Percentiles rank a stretch among this genome's conserved stretches.
Evolutionary conservation across 2,113 vertebrate species (phyloP).

Genomic region (Myotis lucifugus): DNA sequence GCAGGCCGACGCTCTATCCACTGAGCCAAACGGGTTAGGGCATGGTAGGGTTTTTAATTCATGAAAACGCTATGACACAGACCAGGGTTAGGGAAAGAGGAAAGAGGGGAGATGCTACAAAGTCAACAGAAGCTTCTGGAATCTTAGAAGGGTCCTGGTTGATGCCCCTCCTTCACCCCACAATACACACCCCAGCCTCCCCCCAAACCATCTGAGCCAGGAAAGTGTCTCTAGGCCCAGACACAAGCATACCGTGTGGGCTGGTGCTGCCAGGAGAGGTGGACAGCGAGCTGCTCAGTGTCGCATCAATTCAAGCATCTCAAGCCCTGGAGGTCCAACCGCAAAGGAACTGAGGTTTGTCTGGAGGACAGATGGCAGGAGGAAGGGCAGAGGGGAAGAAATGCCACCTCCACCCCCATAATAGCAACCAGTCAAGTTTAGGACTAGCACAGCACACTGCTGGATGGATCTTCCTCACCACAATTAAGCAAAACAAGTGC

Average conservation of each 20-base stretch:
- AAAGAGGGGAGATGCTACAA: background rate
- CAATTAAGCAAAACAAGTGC: background rate
- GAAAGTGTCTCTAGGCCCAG: background rate
- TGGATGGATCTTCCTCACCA: background rate
- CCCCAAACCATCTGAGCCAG: background rate
- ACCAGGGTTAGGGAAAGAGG: background rate
- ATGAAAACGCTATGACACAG: background rate
- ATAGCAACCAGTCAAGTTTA: background rate
- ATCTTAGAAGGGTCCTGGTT: background rate
- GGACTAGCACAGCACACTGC: background rate
- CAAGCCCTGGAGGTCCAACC: background rate
- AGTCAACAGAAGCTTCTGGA: background rate
- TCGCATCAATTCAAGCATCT: background rate
- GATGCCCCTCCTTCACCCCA: background rate
- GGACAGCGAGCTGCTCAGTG: background rate
- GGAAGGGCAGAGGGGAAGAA: background rate
- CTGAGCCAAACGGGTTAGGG: too few relatives aligned
- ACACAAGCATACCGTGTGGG: rapidly evolving
- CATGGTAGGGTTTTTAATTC: background rate
- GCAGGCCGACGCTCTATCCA: too few relatives aligned
- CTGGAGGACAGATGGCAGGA: background rate
- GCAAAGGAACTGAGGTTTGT: background rate
- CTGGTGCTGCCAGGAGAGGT: rapidly evolving
- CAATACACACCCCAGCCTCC: background rate
- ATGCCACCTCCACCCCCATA: background rate